Evolutionary conservation across 2,113 vertebrate genomes (phyloP), one percentile per base, ranked within the genome.

Genomic region (Spheniscus mendiculus): DNA sequence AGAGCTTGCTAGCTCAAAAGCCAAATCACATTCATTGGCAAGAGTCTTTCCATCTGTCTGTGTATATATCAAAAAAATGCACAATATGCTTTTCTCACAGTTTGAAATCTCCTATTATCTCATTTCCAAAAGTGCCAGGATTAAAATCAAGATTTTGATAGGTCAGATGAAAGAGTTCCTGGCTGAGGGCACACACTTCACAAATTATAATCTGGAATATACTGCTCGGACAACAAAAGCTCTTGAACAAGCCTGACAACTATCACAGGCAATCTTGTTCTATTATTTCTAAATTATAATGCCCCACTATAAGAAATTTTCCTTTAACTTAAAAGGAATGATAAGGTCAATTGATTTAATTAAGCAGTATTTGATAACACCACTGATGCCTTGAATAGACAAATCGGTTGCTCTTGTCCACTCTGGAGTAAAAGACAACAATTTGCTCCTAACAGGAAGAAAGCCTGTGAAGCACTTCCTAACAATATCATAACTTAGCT

Each of bases 1-100:
- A 93, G 71, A 85, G 67, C 65, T 87, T 1, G 0, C 59, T 78
- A 91, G 59, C 56, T 83, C 65, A 87, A 87, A 93, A 93, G 82
- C 67, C 86, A 87, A 58, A 94, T 42, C 50, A 81, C 19, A 50
- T 42, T 65, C 5, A 2, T 26, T 94, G 87, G 74, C 93, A 95
- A 59, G 59, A 87, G 38, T n/a, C 21, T 47, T 83, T 74, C 90
- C 94, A 87, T 78, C 83, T 80, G 67, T 55, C 79, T 67, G 13
- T 38, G 47, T 26, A 23, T 26, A 23, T 55, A 87, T 49, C 23
- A 81, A 73, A 92, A 90, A 92, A 40, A 0, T 2, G 3, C 52
- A 93, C 47, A 93, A 74, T 67, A 92, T 63, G 47, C 34, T 96
- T 96, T 92, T 74, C 55, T 55, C 92, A 81, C 87, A 81, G 86